A percentile compares a stretch with the other conserved stretches of the same genome.
These are phyloP conservation scores for Peromyscus nudipes DNA, from an alignment of 2,797 vertebrate genomes.

Conservation along the genomic window DNA sequence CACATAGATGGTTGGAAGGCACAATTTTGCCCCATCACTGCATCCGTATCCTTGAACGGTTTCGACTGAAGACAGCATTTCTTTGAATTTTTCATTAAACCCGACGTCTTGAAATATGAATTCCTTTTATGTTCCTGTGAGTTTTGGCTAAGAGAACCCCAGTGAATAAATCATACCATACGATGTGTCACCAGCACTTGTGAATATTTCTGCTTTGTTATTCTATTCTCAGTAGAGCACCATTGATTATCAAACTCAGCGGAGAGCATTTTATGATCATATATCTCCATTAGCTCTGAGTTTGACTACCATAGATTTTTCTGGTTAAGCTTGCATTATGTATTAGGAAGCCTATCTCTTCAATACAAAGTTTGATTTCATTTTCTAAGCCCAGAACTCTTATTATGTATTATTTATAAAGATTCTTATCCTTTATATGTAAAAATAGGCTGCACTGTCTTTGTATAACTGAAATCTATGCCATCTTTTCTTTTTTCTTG, in stretches of 20 bases:
- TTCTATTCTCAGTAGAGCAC: constrained; percentile 96
- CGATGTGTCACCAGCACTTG: constrained; percentile 92
- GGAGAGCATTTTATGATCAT: constrained; percentile 98
- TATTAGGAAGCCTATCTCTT: constrained; percentile 97
- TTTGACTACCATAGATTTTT: constrained; percentile 99
- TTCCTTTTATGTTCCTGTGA: constrained; percentile 95
- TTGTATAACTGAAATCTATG: constrained; percentile 93
- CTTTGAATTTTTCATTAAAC: constrained; percentile 96
- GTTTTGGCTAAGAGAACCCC: constrained; percentile 95
- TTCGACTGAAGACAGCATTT: constrained; percentile 91
- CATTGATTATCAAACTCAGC: constrained; percentile 99
- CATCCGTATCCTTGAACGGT: constrained; percentile 90
- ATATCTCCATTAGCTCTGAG: constrained; percentile 99
- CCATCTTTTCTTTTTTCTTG: constrained; percentile 89
- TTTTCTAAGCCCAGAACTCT: constrained; percentile 91
- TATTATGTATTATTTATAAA: constrained; percentile 99
- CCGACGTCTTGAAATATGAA: constrained; percentile 96
- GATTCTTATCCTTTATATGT: constrained; percentile 96
- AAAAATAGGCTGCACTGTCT: constrained; percentile 93
- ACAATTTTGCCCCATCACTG: constrained; percentile 90
- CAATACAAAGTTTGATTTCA: constrained; percentile 96
- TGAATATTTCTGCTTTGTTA: constrained; percentile 98
- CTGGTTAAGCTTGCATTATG: constrained; percentile 96
- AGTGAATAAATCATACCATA: constrained; percentile 94
- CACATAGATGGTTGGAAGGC: constrained; percentile 91